Conservation (phyloP, 2,113 vertebrate species). For the Ictalurus punctatus region DNA sequence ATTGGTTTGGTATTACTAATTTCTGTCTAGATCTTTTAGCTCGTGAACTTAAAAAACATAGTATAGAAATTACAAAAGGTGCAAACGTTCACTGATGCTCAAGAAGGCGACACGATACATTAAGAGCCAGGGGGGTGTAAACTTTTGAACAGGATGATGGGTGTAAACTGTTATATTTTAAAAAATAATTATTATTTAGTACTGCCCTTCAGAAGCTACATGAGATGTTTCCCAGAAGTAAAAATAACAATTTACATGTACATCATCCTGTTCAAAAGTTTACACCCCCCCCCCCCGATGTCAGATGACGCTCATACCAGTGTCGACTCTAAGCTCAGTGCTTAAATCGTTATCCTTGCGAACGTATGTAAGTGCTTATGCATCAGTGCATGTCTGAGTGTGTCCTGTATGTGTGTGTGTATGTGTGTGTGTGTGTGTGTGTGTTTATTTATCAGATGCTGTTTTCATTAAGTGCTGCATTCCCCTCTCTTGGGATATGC, state of each 20-base stretch:
- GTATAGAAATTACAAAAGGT: too few relatives aligned
- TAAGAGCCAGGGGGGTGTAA: too few relatives aligned
- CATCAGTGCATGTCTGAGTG: background rate
- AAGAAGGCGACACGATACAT: too few relatives aligned
- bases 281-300: background rate
- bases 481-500: background rate
- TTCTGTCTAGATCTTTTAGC: background rate
- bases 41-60: too few relatives aligned
- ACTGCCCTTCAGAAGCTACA: too few relatives aligned
- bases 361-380: background rate
- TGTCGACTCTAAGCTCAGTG: background rate
- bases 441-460: background rate
- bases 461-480: background rate
- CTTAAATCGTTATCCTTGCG: background rate
- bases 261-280: too few relatives aligned
- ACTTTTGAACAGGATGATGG: too few relatives aligned
- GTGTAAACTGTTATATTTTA: too few relatives aligned
- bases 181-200: too few relatives aligned
- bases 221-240: too few relatives aligned
- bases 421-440: background rate
- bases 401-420: background rate
- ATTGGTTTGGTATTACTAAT: background rate
- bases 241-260: too few relatives aligned
- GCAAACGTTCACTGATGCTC: too few relatives aligned
- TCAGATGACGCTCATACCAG: background rate